These are phyloP conservation scores for Thamnophis sirtalis DNA, from an alignment of 2,113 vertebrate genomes.

Conservation along the genomic window DNA sequence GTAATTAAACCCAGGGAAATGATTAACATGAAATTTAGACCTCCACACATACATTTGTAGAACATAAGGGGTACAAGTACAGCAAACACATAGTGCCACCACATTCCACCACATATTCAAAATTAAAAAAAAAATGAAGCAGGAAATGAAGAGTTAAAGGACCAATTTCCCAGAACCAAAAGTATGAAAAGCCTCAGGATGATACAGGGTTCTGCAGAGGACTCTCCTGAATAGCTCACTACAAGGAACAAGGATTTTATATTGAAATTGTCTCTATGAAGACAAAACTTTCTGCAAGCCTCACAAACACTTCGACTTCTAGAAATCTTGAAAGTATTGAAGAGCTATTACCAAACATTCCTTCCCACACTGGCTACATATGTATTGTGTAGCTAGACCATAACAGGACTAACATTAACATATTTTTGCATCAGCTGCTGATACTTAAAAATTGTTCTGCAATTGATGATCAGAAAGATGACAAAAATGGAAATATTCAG, in stretches of 20 bases:
- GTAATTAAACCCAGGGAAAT: constrained; percentile 43
- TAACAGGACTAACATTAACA: not conserved
- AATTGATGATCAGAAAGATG: not conserved
- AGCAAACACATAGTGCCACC: not conserved
- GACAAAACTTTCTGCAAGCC: not conserved
- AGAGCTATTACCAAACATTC: not conserved
- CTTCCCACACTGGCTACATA: not conserved
- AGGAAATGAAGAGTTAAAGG: constrained; percentile 21
- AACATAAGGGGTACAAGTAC: not conserved
- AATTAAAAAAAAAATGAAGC: not conserved
- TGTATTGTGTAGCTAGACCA: not conserved
- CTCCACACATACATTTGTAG: constrained; percentile 22
- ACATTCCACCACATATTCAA: not conserved
- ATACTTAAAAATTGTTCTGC: not conserved
- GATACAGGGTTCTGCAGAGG: not conserved
- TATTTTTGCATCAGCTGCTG: not conserved
- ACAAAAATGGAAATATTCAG: not conserved
- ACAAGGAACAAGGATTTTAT: not conserved
- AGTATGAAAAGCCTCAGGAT: constrained; percentile 17
- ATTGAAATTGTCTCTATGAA: not conserved
- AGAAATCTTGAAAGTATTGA: not conserved
- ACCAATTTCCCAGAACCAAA: constrained; percentile 26
- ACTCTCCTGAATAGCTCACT: constrained; percentile 67
- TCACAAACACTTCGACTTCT: not conserved
- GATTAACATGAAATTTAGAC: constrained; percentile 26